Percentiles rank a stretch among this genome's conserved stretches.
phyloP scores from a whole-genome alignment of 2,888 invertebrate species.

The Ormyrus rosae region DNA sequence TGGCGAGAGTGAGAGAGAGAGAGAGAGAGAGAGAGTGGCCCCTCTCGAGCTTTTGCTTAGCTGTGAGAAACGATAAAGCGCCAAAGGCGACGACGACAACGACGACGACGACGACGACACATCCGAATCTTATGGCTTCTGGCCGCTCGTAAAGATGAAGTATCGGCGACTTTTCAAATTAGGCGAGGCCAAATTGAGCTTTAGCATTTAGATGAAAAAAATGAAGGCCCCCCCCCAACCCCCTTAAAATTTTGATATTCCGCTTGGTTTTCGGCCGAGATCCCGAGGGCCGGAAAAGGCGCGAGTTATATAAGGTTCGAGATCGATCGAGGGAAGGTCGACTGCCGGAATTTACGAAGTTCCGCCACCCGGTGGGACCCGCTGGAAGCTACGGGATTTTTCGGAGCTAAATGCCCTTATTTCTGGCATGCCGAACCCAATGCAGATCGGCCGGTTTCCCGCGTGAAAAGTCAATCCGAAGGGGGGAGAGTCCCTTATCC shows the following conservation, averaged over 20 bases:
- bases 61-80: conserved; percentile 27
- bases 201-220: conserved; percentile 10
- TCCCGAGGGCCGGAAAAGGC: neutral
- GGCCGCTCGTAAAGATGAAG: too few relatives aligned
- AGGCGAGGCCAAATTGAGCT: too few relatives aligned
- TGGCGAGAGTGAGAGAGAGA: too few relatives aligned
- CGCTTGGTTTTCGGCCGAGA: conserved; percentile 10
- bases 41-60: conserved; percentile 25
- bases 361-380: neutral
- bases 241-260: conserved; percentile 41
- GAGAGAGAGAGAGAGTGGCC: too few relatives aligned
- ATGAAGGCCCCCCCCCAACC: neutral
- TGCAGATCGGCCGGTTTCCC: too few relatives aligned
- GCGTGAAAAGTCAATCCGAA: conserved; percentile 13
- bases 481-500: conserved; percentile 26
- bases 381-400: neutral
- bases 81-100: conserved; percentile 5
- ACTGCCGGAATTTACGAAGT: conserved; percentile 21
- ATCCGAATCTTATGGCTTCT: too few relatives aligned
- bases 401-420: too few relatives aligned
- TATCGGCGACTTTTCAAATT: too few relatives aligned
- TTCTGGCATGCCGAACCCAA: too few relatives aligned
- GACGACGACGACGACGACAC: too few relatives aligned
- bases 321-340: conserved; percentile 32
- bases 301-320: conserved; percentile 1